Percentiles rank a stretch among this genome's conserved stretches.
These are phyloP conservation scores for Lamellibrachia columna DNA, from an alignment of 2,888 invertebrate species.

Conservation along the genomic window DNA sequence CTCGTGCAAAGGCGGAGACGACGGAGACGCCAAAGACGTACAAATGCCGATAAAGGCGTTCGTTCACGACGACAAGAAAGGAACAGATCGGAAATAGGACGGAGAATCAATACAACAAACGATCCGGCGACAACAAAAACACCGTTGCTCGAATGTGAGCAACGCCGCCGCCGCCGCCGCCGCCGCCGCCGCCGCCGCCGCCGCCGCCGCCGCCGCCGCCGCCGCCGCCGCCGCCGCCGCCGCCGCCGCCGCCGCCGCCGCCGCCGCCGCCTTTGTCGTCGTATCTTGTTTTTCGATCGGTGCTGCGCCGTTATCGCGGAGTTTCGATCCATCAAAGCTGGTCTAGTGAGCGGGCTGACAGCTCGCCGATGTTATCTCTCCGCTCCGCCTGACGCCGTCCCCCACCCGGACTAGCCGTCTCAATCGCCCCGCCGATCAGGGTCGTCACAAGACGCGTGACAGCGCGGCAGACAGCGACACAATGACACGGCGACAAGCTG, in stretches of 20 bases:
- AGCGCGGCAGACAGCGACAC: background rate
- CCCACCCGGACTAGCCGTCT: background rate
- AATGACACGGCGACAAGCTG: background rate
- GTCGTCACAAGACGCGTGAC: background rate
- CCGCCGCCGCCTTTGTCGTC: conserved; percentile 2
- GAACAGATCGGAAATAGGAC: background rate
- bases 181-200: too few relatives aligned
- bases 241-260: background rate
- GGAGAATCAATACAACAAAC: background rate
- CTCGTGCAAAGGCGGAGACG: background rate
- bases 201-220: too few relatives aligned
- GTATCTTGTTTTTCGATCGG: conserved; percentile 12
- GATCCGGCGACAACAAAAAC: background rate
- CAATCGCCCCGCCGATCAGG: background rate
- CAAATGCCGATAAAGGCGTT: background rate
- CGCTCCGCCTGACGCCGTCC: background rate
- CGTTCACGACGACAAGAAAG: background rate
- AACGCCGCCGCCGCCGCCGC: background rate
- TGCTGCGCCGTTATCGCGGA: background rate
- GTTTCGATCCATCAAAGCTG: conserved; percentile 1
- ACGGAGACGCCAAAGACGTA: conserved; percentile 5
- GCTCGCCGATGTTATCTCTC: background rate
- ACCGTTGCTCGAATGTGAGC: background rate
- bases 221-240: background rate
- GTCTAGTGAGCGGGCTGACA: background rate